These are phyloP conservation scores for Pogonocichla stellata DNA, from an alignment of 2,113 vertebrate genomes.

Conservation along the genomic window DNA sequence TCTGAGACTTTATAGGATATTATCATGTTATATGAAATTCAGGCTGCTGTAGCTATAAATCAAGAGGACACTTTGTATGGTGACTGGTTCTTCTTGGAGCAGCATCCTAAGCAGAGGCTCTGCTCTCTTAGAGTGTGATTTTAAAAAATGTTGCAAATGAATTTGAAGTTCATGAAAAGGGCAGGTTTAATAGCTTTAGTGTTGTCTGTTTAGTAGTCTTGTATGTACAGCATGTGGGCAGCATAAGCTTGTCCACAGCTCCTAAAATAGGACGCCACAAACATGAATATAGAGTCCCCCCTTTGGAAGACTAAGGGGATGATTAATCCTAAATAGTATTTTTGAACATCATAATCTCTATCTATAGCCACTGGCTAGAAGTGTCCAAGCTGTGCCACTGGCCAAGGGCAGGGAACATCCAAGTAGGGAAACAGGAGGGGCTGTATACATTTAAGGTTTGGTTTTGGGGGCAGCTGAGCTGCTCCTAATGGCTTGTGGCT, in stretches of 20 bases:
- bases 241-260: not conserved
- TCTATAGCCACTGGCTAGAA: not conserved
- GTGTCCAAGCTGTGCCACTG: not conserved
- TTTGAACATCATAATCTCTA: not conserved
- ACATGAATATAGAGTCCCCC: not conserved
- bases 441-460: not conserved
- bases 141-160: not conserved
- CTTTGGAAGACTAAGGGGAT: not conserved
- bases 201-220: not conserved
- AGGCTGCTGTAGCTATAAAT: slow-evolving; percentile 57
- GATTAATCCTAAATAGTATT: not conserved
- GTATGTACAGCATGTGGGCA: not conserved
- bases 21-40: slow-evolving; percentile 38
- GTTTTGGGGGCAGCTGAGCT: not conserved
- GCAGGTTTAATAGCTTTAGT: not conserved
- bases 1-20: slow-evolving; percentile 5
- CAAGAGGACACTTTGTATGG: slow-evolving; percentile 4
- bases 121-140: not conserved
- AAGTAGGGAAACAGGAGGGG: not conserved
- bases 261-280: not conserved
- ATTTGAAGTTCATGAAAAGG: not conserved
- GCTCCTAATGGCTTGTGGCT: not conserved
- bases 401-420: not conserved
- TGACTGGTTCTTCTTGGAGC: slow-evolving; percentile 35
- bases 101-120: slow-evolving; percentile 19